Percentiles rank a stretch among this genome's conserved stretches.
Conservation (phyloP, 2,797 vertebrate species). For the Acanthopagrus latus region DNA sequence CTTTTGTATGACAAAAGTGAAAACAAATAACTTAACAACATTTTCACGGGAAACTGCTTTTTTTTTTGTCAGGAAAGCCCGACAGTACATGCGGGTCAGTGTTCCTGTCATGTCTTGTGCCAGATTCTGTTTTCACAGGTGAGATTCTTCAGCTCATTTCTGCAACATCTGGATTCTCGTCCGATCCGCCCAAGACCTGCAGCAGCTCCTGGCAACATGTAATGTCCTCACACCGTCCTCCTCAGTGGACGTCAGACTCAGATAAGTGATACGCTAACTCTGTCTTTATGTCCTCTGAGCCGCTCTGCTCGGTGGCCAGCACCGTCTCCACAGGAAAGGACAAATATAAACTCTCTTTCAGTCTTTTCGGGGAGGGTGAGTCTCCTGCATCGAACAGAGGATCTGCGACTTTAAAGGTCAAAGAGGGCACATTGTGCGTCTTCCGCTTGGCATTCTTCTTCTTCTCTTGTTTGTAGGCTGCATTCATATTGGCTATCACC, state of each 20-base stretch:
- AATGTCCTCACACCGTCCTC: neutral
- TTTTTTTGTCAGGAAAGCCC: neutral
- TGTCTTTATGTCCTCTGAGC: slow-evolving; percentile 71
- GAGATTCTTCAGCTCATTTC: neutral
- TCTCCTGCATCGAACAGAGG: slow-evolving; percentile 71
- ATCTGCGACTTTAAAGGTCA: slow-evolving; percentile 84
- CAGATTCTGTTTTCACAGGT: neutral
- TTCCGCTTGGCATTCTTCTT: slow-evolving; percentile 87
- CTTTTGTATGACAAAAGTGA: slow-evolving; percentile 25
- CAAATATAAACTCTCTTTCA: slow-evolving; percentile 87
- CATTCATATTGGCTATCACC: slow-evolving; percentile 91
- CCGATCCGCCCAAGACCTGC: neutral
- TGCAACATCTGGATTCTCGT: slow-evolving; percentile 2
- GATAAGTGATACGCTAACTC: slow-evolving; percentile 74
- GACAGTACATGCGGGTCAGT: neutral
- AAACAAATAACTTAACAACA: slow-evolving; percentile 46
- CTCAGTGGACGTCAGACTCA: slow-evolving; percentile 75
- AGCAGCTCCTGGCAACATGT: neutral
- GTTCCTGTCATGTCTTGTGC: neutral
- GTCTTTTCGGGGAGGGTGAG: slow-evolving; percentile 83
- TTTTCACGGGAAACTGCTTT: slow-evolving; percentile 24
- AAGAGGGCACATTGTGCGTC: slow-evolving; percentile 73
- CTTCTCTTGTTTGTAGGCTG: slow-evolving; percentile 88
- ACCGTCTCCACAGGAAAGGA: slow-evolving; percentile 89
- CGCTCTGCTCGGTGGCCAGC: slow-evolving; percentile 81